Conservation (phyloP, 92 coral and sea anemone genomes). For the Actinernus sp. region DNA sequence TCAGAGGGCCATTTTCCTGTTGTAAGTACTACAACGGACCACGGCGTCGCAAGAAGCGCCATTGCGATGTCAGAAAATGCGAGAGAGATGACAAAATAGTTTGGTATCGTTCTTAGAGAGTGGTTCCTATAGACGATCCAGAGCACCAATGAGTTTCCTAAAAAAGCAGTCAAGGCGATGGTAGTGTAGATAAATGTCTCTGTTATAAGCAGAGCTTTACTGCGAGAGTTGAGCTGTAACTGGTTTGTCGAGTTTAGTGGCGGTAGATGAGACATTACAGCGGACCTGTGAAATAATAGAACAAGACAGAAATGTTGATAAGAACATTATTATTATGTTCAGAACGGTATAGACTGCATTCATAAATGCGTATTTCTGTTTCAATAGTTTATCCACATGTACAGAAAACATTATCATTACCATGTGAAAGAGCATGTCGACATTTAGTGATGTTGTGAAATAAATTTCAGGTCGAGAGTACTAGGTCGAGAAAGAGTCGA, state of each 20-base stretch:
- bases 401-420: too few relatives aligned
- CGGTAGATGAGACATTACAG: conserved; percentile 21
- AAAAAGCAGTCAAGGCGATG: conserved; percentile 35
- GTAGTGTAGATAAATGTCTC: conserved; percentile 20
- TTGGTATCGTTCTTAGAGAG: conserved; percentile 60
- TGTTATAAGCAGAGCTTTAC: neutral
- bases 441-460: too few relatives aligned
- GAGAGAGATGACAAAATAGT: conserved; percentile 65
- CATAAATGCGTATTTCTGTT: too few relatives aligned
- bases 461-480: too few relatives aligned
- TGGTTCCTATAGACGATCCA: conserved; percentile 63
- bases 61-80: conserved; percentile 55
- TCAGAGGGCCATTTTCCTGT: conserved; percentile 57
- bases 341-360: too few relatives aligned
- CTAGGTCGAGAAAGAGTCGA: too few relatives aligned
- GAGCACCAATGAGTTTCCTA: conserved; percentile 54
- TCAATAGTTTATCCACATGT: too few relatives aligned
- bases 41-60: conserved; percentile 53
- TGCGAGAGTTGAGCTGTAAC: neutral
- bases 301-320: too few relatives aligned
- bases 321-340: too few relatives aligned
- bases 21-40: conserved; percentile 47
- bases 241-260: neutral
- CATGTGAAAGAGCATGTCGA: too few relatives aligned
- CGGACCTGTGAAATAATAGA: too few relatives aligned